Percentiles rank a stretch among this genome's conserved stretches.
These are phyloP conservation scores for Globia sparganii DNA, from an alignment of 2,888 invertebrate genomes.

Conservation along the genomic window DNA sequence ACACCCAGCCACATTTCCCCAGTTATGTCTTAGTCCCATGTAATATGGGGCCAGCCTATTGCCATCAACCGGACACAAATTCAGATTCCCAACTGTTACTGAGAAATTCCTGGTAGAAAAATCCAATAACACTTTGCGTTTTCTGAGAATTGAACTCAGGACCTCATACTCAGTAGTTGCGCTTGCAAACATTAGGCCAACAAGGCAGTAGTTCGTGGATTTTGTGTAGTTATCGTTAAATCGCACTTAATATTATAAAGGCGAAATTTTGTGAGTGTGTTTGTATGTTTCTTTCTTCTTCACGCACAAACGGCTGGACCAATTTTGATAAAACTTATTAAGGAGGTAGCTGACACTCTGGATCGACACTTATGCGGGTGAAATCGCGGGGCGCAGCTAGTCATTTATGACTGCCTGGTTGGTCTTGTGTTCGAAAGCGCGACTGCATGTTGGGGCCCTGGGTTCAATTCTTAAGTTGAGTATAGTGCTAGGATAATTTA, in stretches of 20 bases:
- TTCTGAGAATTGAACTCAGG: background rate
- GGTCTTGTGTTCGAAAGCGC: background rate
- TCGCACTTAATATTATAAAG: no score
- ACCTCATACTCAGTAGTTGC: background rate
- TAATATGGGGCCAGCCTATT: background rate
- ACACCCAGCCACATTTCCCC: background rate
- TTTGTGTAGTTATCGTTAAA: no score
- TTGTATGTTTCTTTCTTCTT: no score
- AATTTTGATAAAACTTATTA: no score
- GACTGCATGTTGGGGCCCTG: background rate
- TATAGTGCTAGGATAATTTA: no score
- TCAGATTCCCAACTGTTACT: background rate
- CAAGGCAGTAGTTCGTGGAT: no score
- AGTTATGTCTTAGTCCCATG: background rate
- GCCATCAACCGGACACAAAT: background rate
- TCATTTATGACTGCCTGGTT: background rate
- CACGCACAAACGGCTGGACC: no score
- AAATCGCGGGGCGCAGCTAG: no score
- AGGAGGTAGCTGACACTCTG: no score
- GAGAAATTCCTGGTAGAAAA: background rate
- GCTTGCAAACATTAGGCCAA: background rate
- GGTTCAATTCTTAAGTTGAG: background rate
- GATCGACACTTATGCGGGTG: no score
- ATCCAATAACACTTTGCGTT: background rate
- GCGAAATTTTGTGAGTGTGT: no score